phyloP scores from a whole-genome alignment of 2,797 vertebrate species.

The Pelodytes ibericus region DNA sequence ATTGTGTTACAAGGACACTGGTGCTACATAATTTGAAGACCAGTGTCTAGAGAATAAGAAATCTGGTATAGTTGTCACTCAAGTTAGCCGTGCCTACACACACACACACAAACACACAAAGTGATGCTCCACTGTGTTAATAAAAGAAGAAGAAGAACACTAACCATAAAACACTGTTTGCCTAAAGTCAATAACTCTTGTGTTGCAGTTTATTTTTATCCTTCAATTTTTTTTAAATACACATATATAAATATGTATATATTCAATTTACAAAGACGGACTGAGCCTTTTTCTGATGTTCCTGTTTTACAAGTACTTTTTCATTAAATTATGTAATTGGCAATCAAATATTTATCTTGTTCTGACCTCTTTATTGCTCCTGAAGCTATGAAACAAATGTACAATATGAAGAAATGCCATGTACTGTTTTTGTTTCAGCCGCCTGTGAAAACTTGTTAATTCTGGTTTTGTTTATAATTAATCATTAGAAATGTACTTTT shows the following conservation, averaged over 20 bases:
- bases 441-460: too few species aligned
- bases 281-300: constrained; percentile 75
- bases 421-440: too few species aligned
- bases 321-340: constrained; percentile 84
- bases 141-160: too few species aligned
- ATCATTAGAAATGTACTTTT: too few species aligned
- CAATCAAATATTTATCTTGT: constrained; percentile 57
- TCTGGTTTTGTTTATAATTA: too few species aligned
- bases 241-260: constrained; percentile 62
- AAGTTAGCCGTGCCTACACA: background rate
- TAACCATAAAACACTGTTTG: constrained; percentile 66
- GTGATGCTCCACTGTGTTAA: constrained; percentile 56
- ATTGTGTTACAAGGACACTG: background rate
- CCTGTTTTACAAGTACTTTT: constrained; percentile 81
- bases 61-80: background rate
- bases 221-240: constrained; percentile 46
- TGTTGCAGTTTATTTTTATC: constrained; percentile 72
- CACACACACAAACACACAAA: background rate
- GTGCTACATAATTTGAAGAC: background rate
- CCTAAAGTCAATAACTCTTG: constrained; percentile 68
- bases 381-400: too few species aligned
- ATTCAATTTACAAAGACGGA: constrained; percentile 75
- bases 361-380: background rate
- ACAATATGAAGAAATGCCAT: too few species aligned
- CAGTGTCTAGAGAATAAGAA: background rate